Base-by-base conservation (phyloP, 2,888 invertebrate genomes). In the Andrena dorsata region DNA sequence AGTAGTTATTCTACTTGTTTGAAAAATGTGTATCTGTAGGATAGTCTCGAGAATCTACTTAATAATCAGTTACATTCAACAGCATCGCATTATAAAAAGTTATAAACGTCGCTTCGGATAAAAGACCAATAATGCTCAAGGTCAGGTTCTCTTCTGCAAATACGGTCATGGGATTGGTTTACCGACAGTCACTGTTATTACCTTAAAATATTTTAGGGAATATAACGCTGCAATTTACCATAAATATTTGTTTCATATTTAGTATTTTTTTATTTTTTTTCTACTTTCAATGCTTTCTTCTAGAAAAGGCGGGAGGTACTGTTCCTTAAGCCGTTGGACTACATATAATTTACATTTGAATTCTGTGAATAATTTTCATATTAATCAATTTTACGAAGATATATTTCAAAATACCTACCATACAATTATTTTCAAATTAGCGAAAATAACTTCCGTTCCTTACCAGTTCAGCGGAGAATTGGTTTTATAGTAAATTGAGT, bases 101-200 rank as follows among this genome's bases (percentile, higher is more conserved):
- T n/a, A 4, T 7, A 26, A 64, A 13, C 30, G 6, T 51, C 13
- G 23, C 10, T 32, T 64, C 7, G 30, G n/a, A 72, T 64, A 49
- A 72, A 61, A 64, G 32, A 2, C n/a, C 6, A 64, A 53, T 53
- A 53, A 28, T 13, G 51, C 26, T 65, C 65, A 73, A 73, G 72
- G 72, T 32, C 35, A 53, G 53, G 7, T 23, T 26, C n/a, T 23
- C n/a, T n/a, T 28, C 28, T 26, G 6, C 51, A 6, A 8, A 1
- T 51, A 51, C 49, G 30, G 51, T 8, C 35, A 7, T 51, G 2
- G 23, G 30, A 49, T 10, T 16, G 30, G 32, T 49, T 72, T 49
- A 32, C 4, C 16, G 10, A 1, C 16, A n/a, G 51, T 49, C 30
- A 10, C 6, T 30, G 23, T 20, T 20, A 64, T 23, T 41, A 10